Conservation (phyloP, 2,888 invertebrate species). For the Brachycybe producta region DNA sequence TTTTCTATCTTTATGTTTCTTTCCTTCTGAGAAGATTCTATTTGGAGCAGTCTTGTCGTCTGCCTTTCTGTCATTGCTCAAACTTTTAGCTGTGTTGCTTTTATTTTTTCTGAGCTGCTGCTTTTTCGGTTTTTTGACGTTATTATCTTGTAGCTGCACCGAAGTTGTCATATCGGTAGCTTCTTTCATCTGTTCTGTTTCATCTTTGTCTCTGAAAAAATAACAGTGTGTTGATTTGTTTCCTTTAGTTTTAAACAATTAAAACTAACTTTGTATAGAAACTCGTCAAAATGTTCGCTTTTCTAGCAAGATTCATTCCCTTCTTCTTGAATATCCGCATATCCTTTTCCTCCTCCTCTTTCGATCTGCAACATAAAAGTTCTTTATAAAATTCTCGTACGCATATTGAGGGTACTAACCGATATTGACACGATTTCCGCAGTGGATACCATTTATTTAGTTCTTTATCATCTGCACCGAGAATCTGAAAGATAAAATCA, state of each 20-base stretch:
- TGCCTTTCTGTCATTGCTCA: too few relatives aligned
- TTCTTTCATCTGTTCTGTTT: conserved; percentile 31
- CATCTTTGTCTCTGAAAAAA: conserved; percentile 25
- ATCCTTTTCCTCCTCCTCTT: conserved; percentile 66
- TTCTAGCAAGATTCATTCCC: conserved; percentile 55
- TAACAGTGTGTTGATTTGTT: conserved; percentile 1
- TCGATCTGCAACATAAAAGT: conserved; percentile 37
- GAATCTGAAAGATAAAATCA: conserved; percentile 48
- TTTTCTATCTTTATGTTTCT: too few relatives aligned
- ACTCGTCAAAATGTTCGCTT: conserved; percentile 64
- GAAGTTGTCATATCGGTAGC: conserved; percentile 18
- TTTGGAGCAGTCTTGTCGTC: too few relatives aligned
- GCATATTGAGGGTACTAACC: conserved; percentile 34
- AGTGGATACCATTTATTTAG: conserved; percentile 90
- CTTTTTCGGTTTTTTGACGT: conserved; percentile 18
- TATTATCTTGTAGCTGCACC: conserved; percentile 14
- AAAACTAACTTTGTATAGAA: too few relatives aligned
- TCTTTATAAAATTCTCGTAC: too few relatives aligned
- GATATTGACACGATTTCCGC: conserved; percentile 67
- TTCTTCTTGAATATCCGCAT: conserved; percentile 59
- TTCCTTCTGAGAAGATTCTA: too few relatives aligned
- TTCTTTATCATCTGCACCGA: conserved; percentile 81
- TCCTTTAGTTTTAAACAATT: not conserved
- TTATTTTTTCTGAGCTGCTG: too few relatives aligned
- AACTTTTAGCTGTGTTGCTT: too few relatives aligned